Percentiles rank a stretch among this genome's conserved stretches.
Evolutionary conservation across 2,797 vertebrate genomes (phyloP).

Genomic region (Pelochelys cantorii): DNA sequence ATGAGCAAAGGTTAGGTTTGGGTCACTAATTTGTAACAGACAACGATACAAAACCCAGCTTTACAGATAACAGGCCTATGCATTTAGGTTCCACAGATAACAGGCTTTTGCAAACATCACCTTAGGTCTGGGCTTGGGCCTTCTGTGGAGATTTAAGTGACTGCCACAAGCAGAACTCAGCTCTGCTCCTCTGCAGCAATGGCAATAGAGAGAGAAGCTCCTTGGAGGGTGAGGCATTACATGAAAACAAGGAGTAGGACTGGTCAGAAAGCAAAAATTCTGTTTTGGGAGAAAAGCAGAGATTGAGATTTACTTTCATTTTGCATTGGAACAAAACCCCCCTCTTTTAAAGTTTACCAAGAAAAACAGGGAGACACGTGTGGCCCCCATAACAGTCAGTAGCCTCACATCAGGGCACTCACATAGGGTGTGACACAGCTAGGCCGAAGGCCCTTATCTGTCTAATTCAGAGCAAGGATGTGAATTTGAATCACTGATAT

Average conservation of each 20-base stretch:
- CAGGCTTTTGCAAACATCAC: neutral
- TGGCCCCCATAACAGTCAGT: neutral
- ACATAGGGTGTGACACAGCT: neutral
- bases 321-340: neutral
- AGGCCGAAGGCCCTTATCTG: neutral
- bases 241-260: neutral
- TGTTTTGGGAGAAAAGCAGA: neutral
- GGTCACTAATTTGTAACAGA: neutral
- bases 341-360: neutral
- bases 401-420: neutral
- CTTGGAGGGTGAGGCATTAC: neutral
- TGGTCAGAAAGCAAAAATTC: neutral
- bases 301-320: neutral
- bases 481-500: neutral
- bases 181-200: rapidly evolving
- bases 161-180: neutral
- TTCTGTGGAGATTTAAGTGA: neutral
- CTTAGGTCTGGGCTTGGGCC: neutral
- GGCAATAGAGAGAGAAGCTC: neutral
- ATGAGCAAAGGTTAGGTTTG: neutral
- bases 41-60: neutral
- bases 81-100: neutral
- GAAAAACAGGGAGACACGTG: neutral
- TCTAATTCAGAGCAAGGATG: neutral
- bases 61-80: neutral